These are phyloP conservation scores for Agrenia bidenticulata DNA, from an alignment of 2,888 invertebrate species.

Conservation along the genomic window DNA sequence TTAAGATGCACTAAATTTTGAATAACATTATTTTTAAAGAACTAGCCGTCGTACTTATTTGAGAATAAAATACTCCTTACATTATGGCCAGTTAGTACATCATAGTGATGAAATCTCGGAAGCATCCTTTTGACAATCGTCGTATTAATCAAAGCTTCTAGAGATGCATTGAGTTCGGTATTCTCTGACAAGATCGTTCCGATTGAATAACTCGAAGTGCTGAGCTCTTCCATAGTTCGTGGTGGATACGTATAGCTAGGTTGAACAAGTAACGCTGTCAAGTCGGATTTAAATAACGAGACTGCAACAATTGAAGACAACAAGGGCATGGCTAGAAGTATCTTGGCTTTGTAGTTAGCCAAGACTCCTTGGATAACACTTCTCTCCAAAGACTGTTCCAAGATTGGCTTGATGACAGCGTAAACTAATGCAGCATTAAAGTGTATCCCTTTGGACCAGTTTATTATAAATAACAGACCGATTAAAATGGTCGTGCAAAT, in stretches of 20 bases:
- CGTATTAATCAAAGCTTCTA: neutral
- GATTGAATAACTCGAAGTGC: conserved; percentile 1
- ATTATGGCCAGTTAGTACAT: neutral
- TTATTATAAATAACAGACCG: neutral
- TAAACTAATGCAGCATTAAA: neutral
- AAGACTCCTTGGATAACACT: neutral
- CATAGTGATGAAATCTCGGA: conserved; percentile 6
- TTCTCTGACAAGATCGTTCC: neutral
- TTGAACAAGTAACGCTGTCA: conserved; percentile 17
- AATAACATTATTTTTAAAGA: no score
- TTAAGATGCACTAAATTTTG: no score
- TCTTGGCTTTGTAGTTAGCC: neutral
- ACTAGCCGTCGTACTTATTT: no score
- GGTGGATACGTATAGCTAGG: conserved; percentile 9
- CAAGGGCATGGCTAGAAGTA: conserved; percentile 4
- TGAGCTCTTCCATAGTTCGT: conserved; percentile 9
- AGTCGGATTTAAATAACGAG: conserved; percentile 19
- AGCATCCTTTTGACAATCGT: conserved; percentile 1
- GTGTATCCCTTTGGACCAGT: neutral
- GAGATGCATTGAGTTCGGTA: conserved; percentile 4
- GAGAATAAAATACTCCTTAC: conserved; percentile 14
- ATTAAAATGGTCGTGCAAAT: neutral
- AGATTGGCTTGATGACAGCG: conserved; percentile 8
- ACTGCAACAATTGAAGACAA: conserved; percentile 8
- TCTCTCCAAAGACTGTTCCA: conserved; percentile 11